These are phyloP conservation scores for Schizotus pectinicornis DNA, from an alignment of 2,888 invertebrate species.

Conservation along the genomic window DNA sequence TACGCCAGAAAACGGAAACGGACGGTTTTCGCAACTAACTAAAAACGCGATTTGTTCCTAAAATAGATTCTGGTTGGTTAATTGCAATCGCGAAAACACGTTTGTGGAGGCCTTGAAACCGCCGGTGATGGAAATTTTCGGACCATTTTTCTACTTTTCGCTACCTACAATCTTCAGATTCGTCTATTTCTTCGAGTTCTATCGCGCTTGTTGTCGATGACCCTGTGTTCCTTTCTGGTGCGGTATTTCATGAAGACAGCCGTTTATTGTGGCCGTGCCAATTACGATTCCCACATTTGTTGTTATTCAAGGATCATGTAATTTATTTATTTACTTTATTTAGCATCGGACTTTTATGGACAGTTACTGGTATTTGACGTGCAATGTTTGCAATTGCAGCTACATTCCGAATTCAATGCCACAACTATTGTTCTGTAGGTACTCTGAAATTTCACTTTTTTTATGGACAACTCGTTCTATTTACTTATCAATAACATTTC, in stretches of 20 bases:
- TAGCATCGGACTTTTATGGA: neutral
- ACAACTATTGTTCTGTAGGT: neutral
- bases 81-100: neutral
- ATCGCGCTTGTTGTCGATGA: constrained; percentile 21
- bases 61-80: neutral
- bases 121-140: neutral
- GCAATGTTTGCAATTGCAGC: no score
- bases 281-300: constrained; percentile 34
- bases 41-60: no score
- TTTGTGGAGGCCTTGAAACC: constrained; percentile 4
- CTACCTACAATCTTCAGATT: no score
- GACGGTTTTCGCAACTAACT: neutral
- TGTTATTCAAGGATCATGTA: constrained; percentile 30
- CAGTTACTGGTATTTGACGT: no score
- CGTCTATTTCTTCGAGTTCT: neutral
- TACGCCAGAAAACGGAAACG: no score
- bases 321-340: constrained; percentile 20
- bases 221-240: constrained; percentile 32
- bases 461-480: no score
- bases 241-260: constrained; percentile 15
- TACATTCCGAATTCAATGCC: no score
- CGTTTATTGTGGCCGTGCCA: constrained; percentile 6
- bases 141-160: no score
- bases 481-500: no score
- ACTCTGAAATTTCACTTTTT: neutral